These are phyloP conservation scores for Monochamus saltuarius DNA, from an alignment of 1,140 invertebrate genomes.

Conservation along the genomic window DNA sequence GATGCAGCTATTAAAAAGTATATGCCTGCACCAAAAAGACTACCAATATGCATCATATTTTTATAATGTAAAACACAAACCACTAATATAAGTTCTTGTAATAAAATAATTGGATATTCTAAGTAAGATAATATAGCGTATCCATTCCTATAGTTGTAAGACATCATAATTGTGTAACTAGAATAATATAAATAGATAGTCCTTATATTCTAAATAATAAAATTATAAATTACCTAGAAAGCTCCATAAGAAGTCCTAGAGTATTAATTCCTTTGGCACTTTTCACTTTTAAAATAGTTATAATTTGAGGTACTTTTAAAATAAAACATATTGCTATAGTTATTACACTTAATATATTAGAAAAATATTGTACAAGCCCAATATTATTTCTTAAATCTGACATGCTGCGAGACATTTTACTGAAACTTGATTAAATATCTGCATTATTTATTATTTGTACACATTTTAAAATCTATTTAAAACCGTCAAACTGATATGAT, in stretches of 20 bases:
- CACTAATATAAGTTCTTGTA: conserved; percentile 68
- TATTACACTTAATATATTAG: conserved; percentile 62
- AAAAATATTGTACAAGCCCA: conserved; percentile 48
- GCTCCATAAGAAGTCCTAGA: conserved; percentile 64
- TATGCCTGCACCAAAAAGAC: conserved; percentile 47
- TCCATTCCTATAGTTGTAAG: conserved; percentile 69
- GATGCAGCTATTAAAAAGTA: conserved; percentile 56
- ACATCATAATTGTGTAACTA: conserved; percentile 69
- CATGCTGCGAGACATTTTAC: no score
- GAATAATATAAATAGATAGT: conserved; percentile 47
- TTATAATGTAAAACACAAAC: conserved; percentile 65
- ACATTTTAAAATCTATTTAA: no score
- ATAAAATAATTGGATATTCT: conserved; percentile 71
- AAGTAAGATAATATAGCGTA: conserved; percentile 70
- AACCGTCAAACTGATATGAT: no score
- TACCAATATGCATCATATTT: conserved; percentile 52
- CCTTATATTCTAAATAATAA: neutral
- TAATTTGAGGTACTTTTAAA: conserved; percentile 72
- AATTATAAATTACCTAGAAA: conserved; percentile 59
- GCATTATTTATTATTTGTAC: no score
- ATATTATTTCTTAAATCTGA: no score
- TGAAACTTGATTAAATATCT: no score
- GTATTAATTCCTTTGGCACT: conserved; percentile 64
- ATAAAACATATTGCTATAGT: conserved; percentile 68
- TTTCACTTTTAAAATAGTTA: conserved; percentile 59